These are phyloP conservation scores for Parazoanthus atlanticus DNA, from an alignment of 92 coral and sea anemone species.

Conservation along the genomic window DNA sequence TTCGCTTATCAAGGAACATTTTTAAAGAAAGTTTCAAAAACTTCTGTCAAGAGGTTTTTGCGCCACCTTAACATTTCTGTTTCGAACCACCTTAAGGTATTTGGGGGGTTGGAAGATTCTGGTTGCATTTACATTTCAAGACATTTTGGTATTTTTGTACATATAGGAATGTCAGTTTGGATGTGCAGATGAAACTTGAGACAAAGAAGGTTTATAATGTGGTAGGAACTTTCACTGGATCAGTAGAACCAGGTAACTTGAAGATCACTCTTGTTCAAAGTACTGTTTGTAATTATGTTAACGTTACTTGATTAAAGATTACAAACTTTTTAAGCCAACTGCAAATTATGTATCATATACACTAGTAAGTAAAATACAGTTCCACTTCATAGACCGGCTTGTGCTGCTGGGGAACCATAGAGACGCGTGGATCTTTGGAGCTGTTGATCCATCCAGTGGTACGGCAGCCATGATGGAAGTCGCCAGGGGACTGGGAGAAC, in stretches of 20 bases:
- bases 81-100: no score
- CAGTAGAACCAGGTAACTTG: slow-evolving; percentile 74
- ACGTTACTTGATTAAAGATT: background rate
- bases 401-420: slow-evolving; percentile 93
- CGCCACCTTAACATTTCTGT: no score
- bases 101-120: no score
- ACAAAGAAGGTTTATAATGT: slow-evolving; percentile 69
- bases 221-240: slow-evolving; percentile 66
- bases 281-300: background rate
- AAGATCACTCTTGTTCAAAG: background rate
- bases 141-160: background rate
- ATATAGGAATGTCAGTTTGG: slow-evolving; percentile 69
- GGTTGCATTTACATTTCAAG: no score
- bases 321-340: background rate
- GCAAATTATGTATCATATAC: background rate
- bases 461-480: slow-evolving; percentile 90
- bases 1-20: no score
- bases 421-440: slow-evolving; percentile 89
- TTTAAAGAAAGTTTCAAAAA: no score
- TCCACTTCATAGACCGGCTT: slow-evolving; percentile 66
- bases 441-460: slow-evolving; percentile 89
- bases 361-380: background rate
- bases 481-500: slow-evolving; percentile 67
- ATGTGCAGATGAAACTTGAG: slow-evolving; percentile 67
- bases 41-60: no score